Base-by-base conservation (phyloP, 2,113 vertebrate species). In the Trematomus loennbergii region DNA sequence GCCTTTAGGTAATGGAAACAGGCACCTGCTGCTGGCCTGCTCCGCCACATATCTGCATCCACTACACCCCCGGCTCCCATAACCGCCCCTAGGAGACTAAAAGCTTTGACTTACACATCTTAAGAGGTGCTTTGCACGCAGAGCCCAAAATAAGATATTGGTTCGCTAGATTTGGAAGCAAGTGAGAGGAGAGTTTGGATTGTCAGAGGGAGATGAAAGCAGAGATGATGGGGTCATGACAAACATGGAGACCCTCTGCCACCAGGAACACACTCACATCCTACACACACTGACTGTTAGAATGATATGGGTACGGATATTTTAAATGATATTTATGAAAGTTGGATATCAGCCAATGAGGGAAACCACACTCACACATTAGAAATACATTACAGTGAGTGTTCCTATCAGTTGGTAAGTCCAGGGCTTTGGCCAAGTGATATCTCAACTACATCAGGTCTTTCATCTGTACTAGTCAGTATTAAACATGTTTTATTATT, bases 201-300 rank as follows among this genome's bases (percentile, higher is more conserved):
- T 82, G 91, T 92, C 93, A 91, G 83, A 78, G 92, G 81, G 53
- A 95, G 94, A 96, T 97, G 95, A 96, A 95, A 96, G 95, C 83
- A 69, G 87, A 84, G 92, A 91, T 87, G 90, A 92, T 94, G 96
- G 95, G 95, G 95, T 96, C 95, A 91, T 5, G 73, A 89, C 85
- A 72, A 71, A 88, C 57, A 70, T n/a, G 40, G 62, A 61, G 62
- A 70, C 57, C 72, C 64, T 64, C 57, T 74, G 63, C 74, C 82
- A 73, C 63, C 20, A 1, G 65, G 50, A 79, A 61, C 59, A 60
- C 76, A 59, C 65, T 50, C 87, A 61, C 76, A 83, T 77, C 62
- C 66, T 29, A 48, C 54, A 64, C 57, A 63, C 62, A 49, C 63
- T 36, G 5, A 52, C 50, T 29, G 54, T 36, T 65, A 18, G 46